Base-by-base conservation (phyloP, 2,888 invertebrate species). In the Thera britannica region DNA sequence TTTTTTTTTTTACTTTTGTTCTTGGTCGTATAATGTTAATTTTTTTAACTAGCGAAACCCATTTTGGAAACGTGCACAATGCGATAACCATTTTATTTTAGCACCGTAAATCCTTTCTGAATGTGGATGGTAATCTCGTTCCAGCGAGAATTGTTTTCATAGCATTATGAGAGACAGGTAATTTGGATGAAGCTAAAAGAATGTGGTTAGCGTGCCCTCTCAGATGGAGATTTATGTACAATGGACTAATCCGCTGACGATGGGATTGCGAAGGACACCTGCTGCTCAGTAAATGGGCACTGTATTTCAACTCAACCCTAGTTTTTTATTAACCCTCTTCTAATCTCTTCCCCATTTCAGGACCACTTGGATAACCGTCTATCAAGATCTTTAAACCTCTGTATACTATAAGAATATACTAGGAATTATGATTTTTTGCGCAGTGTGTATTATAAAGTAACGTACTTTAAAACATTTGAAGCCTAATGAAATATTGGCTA, bases 211-310 rank as follows among this genome's bases (percentile, higher is more conserved):
- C 83, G 75, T 79, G 77, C 80, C 79, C 79, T 81, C 79, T 76
- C 78, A 75, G 76, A 76, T 71, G 74, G 80, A 89, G 88, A 90
- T 90, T 90, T 90, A 89, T 90, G 81, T 84, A 89, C 86, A 89
- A 87, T 87, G 81, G 81, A 88, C 84, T 87, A 88, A 89, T 88
- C 85, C 86, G 87, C 87, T 88, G 90, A 88, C 88, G 88, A 90
- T 88, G 87, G 87, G 84, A 87, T 88, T 85, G 87, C 81, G 77
- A 85, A 82, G 83, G 86, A 87, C 90, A 92, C 90, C 90, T 92
- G 90, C 88, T 88, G 82, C 83, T 88, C 85, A 77, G 79, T 78
- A 83, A 89, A 89, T 88, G 82, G 87, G 84, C 83, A 82, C 82
- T 81, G 82, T 85, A 85, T 83, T 82, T 81, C 67, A 68, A 63